phyloP scores from a whole-genome alignment of 2,888 invertebrate genomes.

The Athalia rosae region DNA sequence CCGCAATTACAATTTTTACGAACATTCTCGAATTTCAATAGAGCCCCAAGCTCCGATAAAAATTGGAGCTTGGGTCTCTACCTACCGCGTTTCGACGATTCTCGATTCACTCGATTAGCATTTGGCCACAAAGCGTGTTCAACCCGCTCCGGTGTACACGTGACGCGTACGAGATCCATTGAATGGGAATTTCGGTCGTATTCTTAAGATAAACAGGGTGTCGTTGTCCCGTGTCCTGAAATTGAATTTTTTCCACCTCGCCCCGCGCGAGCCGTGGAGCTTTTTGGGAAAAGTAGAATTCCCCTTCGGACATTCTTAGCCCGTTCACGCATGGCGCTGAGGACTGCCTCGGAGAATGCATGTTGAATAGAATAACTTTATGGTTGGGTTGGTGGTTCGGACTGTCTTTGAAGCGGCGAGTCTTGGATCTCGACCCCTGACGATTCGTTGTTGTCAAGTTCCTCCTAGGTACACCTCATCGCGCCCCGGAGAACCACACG shows the following conservation, averaged over 20 bases:
- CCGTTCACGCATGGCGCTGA: conserved; percentile 22
- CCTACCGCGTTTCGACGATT: conserved; percentile 24
- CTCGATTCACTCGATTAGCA: conserved; percentile 12
- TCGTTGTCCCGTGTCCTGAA: neutral
- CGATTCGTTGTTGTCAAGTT: conserved; percentile 8
- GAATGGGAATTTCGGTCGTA: neutral
- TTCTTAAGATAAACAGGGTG: conserved; percentile 38
- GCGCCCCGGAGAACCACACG: neutral
- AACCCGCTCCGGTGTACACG: conserved; percentile 2
- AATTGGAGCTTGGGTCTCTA: neutral
- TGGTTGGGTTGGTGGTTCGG: conserved; percentile 32
- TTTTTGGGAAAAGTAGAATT: conserved; percentile 32
- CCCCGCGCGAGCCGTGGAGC: neutral
- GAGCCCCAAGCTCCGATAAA: neutral
- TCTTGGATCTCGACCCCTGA: conserved; percentile 14
- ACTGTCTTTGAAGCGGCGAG: conserved; percentile 23
- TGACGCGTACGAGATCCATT: neutral
- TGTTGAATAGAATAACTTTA: conserved; percentile 41
- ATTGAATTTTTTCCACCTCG: conserved; percentile 4
- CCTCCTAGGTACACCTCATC: neutral
- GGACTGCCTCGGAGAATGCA: conserved; percentile 19
- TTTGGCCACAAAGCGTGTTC: neutral
- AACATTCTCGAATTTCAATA: no score
- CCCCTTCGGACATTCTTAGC: conserved; percentile 25
- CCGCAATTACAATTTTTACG: no score